A percentile compares a stretch with the other conserved stretches of the same genome.
phyloP scores from a whole-genome alignment of 2,797 vertebrate species.

The Lepidocolaptes lacrymiger region DNA sequence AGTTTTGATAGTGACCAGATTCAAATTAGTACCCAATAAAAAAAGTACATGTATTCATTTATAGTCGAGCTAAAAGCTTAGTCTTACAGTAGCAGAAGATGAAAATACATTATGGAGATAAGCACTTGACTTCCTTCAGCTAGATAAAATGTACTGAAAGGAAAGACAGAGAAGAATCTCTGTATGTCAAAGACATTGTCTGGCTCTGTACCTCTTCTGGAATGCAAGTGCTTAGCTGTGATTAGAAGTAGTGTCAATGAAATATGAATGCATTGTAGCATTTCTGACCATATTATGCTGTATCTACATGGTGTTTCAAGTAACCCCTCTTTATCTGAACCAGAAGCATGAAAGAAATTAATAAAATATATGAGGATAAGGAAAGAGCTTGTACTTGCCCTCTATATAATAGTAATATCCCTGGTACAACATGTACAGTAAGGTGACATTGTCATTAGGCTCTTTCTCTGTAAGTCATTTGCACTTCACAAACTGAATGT shows the following conservation, averaged over 20 bases:
- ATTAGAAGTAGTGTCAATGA: conserved; percentile 35
- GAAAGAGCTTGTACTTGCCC: not conserved
- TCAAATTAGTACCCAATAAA: conserved; percentile 42
- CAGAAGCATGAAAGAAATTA: conserved; percentile 43
- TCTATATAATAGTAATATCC: not conserved
- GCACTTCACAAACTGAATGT: not conserved
- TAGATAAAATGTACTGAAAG: conserved; percentile 46
- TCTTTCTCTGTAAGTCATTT: conserved; percentile 21
- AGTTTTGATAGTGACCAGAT: conserved; percentile 41
- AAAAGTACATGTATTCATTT: conserved; percentile 46
- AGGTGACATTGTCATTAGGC: conserved; percentile 28
- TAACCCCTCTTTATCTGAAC: conserved; percentile 27
- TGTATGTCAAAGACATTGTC: conserved; percentile 29
- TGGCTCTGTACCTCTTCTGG: not conserved
- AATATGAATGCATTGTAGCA: conserved; percentile 1
- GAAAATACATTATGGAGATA: conserved; percentile 54
- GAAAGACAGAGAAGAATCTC: conserved; percentile 6
- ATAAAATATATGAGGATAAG: conserved; percentile 36
- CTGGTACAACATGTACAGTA: not conserved
- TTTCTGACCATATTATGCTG: conserved; percentile 15
- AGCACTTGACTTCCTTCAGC: conserved; percentile 32
- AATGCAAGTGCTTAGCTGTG: conserved; percentile 30
- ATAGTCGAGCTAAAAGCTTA: conserved; percentile 37
- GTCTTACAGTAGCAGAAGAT: conserved; percentile 36
- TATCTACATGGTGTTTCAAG: conserved; percentile 34